Evolutionary conservation across 1,140 invertebrate genomes (phyloP), one percentile per base, ranked within the genome.

Genomic region (Mercenaria mercenaria): DNA sequence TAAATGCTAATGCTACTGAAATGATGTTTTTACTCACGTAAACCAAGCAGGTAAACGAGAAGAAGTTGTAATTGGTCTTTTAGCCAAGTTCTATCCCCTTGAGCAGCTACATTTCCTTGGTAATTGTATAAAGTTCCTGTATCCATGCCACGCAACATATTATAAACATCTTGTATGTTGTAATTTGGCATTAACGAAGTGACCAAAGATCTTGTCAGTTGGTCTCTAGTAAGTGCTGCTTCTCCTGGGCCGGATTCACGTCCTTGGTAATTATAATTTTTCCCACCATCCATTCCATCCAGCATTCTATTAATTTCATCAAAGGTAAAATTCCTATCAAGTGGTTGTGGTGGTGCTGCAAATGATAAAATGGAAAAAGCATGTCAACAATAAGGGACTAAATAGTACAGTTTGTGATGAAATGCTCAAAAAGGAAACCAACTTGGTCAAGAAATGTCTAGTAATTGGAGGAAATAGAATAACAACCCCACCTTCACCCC

Each of bases 261-360:
- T 1, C 76, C 76, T 56, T 56, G 76, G 18, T 52, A 32, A 26
- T 79, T 79, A 39, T 79, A 79, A 1, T 0, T 37, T 37, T 20
- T 37, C 18, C 50, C 50, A n/a, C 18, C 20, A 3, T 56, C 76
- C 15, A 50, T 59, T 2, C 76, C 76, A 23, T 37, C 47, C 4
- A 79, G 23, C 32, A 79, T 79, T 59, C 29, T 18, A 34, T 20
- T 20, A 39, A 56, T 56, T 11, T 79, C 76, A 56, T 79, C 76
- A 10, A 29, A 0, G 37, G 47, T 79, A 37, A 56, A 56, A 13
- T 72, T 72, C 29, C 34, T 72, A 39, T 23, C 29, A n/a, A 15
- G 6, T 47, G 43, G 43, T 29, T 61, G 6, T 11, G 56, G 26
- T 23, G 26, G 56, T 61, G 20, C 26, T 23, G 56, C 10, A 10